Conservation (phyloP, 2,888 invertebrate species). For the Thecophora atra region DNA sequence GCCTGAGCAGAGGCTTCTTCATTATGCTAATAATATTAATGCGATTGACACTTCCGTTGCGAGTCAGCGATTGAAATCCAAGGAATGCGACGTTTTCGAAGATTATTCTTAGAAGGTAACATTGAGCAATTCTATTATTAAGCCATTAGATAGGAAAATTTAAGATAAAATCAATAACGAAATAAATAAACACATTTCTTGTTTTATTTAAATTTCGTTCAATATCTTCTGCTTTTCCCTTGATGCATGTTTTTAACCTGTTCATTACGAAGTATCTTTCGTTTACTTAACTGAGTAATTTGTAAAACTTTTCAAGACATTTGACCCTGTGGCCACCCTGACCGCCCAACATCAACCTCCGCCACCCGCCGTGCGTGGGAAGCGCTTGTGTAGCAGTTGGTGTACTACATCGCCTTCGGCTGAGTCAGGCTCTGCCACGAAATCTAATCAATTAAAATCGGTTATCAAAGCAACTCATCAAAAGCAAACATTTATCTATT, state of each 20-base stretch:
- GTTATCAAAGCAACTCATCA: slow-evolving; percentile 26
- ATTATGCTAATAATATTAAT: neutral
- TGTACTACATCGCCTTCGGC: neutral
- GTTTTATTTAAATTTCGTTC: neutral
- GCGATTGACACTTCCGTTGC: slow-evolving; percentile 10
- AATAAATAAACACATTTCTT: too few species aligned
- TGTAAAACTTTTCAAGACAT: neutral
- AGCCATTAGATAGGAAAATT: too few species aligned
- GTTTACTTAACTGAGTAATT: neutral
- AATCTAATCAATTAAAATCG: slow-evolving; percentile 33
- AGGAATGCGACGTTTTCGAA: neutral
- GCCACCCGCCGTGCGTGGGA: slow-evolving; percentile 26
- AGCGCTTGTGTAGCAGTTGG: neutral
- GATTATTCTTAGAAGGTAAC: too few species aligned
- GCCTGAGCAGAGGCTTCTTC: too few species aligned
- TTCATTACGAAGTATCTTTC: neutral
- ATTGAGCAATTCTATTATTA: too few species aligned
- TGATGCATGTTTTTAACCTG: neutral
- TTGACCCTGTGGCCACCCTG: neutral
- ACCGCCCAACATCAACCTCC: neutral
- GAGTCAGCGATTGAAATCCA: neutral
- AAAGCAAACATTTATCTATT: neutral
- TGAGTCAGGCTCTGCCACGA: neutral
- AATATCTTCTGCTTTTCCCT: neutral
- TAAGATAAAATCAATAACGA: too few species aligned